These are phyloP conservation scores for Timema cristinae DNA, from an alignment of 2,888 invertebrate genomes.

Conservation along the genomic window DNA sequence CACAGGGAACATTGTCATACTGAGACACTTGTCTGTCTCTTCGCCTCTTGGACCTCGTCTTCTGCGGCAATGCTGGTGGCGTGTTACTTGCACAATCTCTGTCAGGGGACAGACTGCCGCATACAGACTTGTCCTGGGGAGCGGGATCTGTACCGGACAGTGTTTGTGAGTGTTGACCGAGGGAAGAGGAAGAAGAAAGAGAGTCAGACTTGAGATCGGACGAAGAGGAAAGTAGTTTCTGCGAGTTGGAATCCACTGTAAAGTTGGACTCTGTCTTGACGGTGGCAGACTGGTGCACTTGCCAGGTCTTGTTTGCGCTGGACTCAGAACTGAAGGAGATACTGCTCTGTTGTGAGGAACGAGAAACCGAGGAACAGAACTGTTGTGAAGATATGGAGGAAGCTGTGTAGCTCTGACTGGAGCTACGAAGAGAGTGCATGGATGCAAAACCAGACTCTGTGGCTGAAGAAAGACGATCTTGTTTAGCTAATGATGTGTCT, in stretches of 20 bases:
- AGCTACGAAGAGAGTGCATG: constrained; percentile 58
- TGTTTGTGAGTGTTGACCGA: background rate
- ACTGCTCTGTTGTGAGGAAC: constrained; percentile 56
- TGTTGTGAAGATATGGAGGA: constrained; percentile 35
- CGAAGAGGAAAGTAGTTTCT: constrained; percentile 21
- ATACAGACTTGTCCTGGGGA: background rate
- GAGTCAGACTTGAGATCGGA: background rate
- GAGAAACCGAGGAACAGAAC: constrained; percentile 39
- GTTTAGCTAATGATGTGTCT: constrained; percentile 42
- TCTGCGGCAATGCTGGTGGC: constrained; percentile 62
- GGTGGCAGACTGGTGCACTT: constrained; percentile 22
- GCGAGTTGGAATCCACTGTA: constrained; percentile 21
- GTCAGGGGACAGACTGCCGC: constrained; percentile 8
- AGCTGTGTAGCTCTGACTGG: constrained; percentile 54
- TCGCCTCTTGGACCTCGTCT: constrained; percentile 45
- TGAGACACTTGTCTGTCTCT: constrained; percentile 59
- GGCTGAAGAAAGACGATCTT: constrained; percentile 44
- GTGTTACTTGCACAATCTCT: constrained; percentile 32
- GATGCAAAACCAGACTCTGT: constrained; percentile 60
- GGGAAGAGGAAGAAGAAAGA: background rate
- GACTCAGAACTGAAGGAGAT: constrained; percentile 30
- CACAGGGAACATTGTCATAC: constrained; percentile 62
- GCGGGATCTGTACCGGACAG: background rate
- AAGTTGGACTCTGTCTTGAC: background rate
- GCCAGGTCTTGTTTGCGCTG: constrained; percentile 26